Base-by-base conservation (phyloP, 2,888 invertebrate species). In the Octodonta nipae region DNA sequence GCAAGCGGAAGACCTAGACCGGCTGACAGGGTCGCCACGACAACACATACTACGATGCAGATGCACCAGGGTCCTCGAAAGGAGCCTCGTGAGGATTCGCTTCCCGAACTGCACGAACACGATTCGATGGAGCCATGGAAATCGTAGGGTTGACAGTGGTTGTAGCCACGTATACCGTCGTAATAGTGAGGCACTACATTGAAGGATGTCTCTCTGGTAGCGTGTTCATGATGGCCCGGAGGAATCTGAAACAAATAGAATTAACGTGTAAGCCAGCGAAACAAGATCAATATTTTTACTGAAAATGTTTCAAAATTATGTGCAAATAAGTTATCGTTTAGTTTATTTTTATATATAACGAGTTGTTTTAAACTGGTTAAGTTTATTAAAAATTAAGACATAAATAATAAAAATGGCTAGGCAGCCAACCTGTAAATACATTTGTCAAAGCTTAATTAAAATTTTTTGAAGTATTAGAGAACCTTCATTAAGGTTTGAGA, bases 41-140 rank as follows among this genome's bases (percentile, higher is more conserved):
- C 67, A 36, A 71, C 67, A 43, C 71, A 66, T 37, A 71, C 69
- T 34, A 73, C 70, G 37, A 73, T 60, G 37, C 71, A 71, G 43
- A 71, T 65, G 38, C 60, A 61, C 53, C 72, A 67, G 16, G 72
- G 68, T 15, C 58, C 58, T 11, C 54, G 52, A 8, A 57, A 48
- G 3, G 69, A 67, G 47, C 67, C 68, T 29, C 67, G 62, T 50
- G 67, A 66, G 29, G 68, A 67, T 37, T 70, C 70, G 44, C 68
- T 61, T 26, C 66, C 65, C 13, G 69, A 67, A 37, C 69, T 52
- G 41, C 56, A 56, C 7, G 58, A 58, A 30, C 55, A 56, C 14
- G 57, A 54, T 32, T 55, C 56, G 30, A 54, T 49, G 16, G 54
- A 51, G 34, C 45, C 46, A 33, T 54, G 50, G 38, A 48, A 49